A percentile compares a stretch with the other conserved stretches of the same genome.
These are phyloP conservation scores for Lasiurus cinereus DNA, from an alignment of 2,113 vertebrate species.

Conservation along the genomic window DNA sequence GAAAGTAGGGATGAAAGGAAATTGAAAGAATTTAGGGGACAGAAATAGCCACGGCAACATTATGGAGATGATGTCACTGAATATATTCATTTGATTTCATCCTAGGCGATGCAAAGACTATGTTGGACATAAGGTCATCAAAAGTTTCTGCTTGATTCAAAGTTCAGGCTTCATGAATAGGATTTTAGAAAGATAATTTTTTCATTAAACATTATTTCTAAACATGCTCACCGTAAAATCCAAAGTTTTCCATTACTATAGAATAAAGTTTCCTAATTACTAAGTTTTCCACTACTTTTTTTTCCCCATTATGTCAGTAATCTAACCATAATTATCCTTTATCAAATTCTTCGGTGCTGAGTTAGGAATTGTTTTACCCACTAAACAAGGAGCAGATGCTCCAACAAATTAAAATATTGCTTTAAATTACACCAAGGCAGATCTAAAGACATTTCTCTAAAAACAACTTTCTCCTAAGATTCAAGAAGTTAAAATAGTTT, in stretches of 20 bases:
- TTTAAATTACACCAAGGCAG: not conserved
- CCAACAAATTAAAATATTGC: not conserved
- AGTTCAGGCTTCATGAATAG: not conserved
- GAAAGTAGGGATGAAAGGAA: not conserved
- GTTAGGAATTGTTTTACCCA: not conserved
- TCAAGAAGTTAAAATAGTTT: not conserved
- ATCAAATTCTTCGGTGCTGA: not conserved
- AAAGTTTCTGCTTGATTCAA: not conserved
- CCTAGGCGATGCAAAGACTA: not conserved
- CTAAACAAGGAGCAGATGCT: not conserved
- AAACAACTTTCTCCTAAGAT: not conserved
- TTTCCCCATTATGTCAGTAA: not conserved
- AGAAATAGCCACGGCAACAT: not conserved
- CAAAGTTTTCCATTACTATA: not conserved
- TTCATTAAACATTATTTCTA: not conserved
- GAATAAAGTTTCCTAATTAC: not conserved
- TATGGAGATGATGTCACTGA: no score
- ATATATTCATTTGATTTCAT: not conserved
- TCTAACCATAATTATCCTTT: not conserved
- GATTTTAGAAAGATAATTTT: not conserved
- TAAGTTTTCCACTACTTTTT: not conserved
- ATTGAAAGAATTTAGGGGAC: not conserved
- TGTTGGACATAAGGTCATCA: not conserved
- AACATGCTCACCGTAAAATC: not conserved
- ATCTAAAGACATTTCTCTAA: not conserved